Evolutionary conservation across 2,113 vertebrate genomes (phyloP), one percentile per base, ranked within the genome.

Genomic region (Psilopogon haemacephalus): DNA sequence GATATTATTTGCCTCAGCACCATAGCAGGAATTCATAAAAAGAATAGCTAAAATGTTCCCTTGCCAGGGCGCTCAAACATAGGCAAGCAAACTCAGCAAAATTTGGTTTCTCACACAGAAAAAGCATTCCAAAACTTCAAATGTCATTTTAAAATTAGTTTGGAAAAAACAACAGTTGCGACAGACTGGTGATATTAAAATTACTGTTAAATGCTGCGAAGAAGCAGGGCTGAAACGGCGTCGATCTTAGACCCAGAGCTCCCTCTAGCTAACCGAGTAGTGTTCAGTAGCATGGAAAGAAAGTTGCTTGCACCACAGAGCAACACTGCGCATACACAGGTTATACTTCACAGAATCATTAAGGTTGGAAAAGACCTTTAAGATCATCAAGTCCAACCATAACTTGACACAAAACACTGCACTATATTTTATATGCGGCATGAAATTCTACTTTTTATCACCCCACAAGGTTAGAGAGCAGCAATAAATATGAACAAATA

Each of bases 211-310:
- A 50, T 12, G 30, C 73, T 2, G 24, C 83, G 78, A 70, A 88
- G 79, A 86, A 48, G 23, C 33, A 64, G 17, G 46, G 50, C 58
- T 85, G 65, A 80, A 85, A 52, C 2, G 10, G 32, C 7, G 8
- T 12, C 0, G 50, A 55, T 81, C 74, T 86, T 84, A 54, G 71
- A 74, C 46, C 89, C 91, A 86, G 94, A 95, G 95, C 95, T 96
- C 98, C 97, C 97, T 97, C 98, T 98, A 96, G 96, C 84, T 95
- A 11, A 69, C 23, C 54, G 8, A n/a, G 59, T 1, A 15, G 15
- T 3, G 20, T 40, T 90, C 63, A 55, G 40, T 67, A 83, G 44
- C 82, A 78, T 48, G 54, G n/a, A n/a, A n/a, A n/a, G n/a, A 33
- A 89, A 33, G 7, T 27, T 69, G 30, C 40, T 60, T 44, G 55